These are phyloP conservation scores for Kradibia gibbosae DNA, from an alignment of 1,140 invertebrate species.

Conservation along the genomic window DNA sequence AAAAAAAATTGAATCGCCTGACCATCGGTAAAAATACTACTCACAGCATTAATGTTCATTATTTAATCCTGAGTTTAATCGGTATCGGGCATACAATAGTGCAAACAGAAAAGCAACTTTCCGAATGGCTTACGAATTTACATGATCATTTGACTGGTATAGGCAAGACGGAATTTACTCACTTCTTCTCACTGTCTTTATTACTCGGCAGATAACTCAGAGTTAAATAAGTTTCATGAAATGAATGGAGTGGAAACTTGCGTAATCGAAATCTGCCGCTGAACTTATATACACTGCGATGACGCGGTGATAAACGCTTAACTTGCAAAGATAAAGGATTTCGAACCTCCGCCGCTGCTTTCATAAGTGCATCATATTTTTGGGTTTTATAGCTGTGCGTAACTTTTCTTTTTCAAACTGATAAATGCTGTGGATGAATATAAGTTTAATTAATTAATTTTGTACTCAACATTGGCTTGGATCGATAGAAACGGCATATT, in stretches of 20 bases:
- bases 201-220: slow-evolving; percentile 1
- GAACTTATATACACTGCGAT: slow-evolving; percentile 10
- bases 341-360: neutral
- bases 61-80: slow-evolving; percentile 41
- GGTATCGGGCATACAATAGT: neutral
- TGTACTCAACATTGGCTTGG: neutral
- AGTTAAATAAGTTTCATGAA: slow-evolving; percentile 48
- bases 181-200: slow-evolving; percentile 1
- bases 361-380: neutral
- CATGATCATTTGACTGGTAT: slow-evolving; percentile 41
- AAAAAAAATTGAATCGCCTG: slow-evolving; percentile 42
- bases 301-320: slow-evolving; percentile 40
- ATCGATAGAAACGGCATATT: neutral
- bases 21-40: slow-evolving; percentile 29
- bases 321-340: slow-evolving; percentile 39
- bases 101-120: slow-evolving; percentile 44
- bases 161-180: neutral
- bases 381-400: neutral
- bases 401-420: neutral
- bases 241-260: slow-evolving; percentile 44
- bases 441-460: neutral
- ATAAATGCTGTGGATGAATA: neutral
- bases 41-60: slow-evolving; percentile 30
- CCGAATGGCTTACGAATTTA: slow-evolving; percentile 32
- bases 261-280: slow-evolving; percentile 48